Evolutionary conservation across 2,797 vertebrate genomes (phyloP).

Genomic region (Urophycis tenuis): DNA sequence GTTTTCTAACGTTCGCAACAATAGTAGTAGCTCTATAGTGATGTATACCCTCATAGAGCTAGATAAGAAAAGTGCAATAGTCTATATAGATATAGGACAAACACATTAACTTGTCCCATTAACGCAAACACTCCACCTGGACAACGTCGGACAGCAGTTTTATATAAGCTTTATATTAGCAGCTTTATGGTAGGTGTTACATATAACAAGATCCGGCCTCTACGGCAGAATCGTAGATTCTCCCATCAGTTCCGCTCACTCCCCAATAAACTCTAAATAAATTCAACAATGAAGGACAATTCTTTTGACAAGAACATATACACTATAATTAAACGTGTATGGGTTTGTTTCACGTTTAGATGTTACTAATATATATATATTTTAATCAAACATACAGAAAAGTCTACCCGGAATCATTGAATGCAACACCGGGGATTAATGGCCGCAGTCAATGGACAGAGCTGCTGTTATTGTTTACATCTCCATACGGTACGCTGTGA

Average conservation of each 20-base stretch:
- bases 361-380: background rate
- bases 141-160: background rate
- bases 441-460: constrained; percentile 58
- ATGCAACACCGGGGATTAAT: constrained; percentile 69
- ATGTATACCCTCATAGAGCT: no score
- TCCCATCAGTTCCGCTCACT: background rate
- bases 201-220: background rate
- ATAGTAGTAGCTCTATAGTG: no score
- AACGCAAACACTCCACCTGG: no score
- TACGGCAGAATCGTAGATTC: background rate
- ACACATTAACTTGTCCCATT: no score
- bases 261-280: background rate
- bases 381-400: constrained; percentile 20
- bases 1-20: no score
- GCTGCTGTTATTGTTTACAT: constrained; percentile 68
- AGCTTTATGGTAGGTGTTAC: background rate
- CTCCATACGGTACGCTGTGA: constrained; percentile 36
- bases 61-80: no score
- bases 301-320: background rate
- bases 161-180: background rate
- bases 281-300: background rate
- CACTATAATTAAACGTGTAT: background rate
- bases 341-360: background rate
- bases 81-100: no score
- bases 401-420: constrained; percentile 59